Conservation (phyloP, 2,797 vertebrate species). For the Chanos chanos region DNA sequence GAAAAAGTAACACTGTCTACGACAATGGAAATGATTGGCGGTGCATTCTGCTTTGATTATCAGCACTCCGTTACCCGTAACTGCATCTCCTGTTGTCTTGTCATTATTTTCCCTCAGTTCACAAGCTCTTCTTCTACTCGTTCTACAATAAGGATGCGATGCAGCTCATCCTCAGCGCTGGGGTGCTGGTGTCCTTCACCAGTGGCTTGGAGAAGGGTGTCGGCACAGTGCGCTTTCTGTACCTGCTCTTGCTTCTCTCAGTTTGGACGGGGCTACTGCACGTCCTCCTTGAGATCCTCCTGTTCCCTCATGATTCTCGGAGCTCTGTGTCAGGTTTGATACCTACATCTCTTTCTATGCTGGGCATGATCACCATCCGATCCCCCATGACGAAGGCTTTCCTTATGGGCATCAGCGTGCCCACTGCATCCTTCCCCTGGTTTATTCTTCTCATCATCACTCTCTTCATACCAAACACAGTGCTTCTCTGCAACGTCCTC, state of each 20-base stretch:
- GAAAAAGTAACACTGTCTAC: no score
- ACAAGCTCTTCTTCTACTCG: conserved; percentile 50
- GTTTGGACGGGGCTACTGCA: conserved; percentile 37
- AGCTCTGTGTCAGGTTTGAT: conserved; percentile 40
- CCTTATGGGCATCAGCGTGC: conserved; percentile 49
- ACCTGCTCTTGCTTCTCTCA: conserved; percentile 35
- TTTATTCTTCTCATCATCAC: conserved; percentile 38
- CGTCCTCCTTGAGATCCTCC: conserved; percentile 37
- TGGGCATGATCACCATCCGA: conserved; percentile 42
- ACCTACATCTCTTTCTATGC: conserved; percentile 42
- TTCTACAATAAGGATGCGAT: conserved; percentile 42
- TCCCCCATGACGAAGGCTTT: conserved; percentile 41
- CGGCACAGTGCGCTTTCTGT: conserved; percentile 47
- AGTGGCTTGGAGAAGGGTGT: conserved; percentile 45
- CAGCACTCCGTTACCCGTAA: neutral
- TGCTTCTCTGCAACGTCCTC: conserved; percentile 47
- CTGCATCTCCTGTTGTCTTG: neutral
- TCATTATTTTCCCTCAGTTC: conserved; percentile 33
- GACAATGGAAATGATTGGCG: neutral
- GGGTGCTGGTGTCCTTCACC: conserved; percentile 34
- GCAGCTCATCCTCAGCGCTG: conserved; percentile 26
- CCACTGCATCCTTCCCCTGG: conserved; percentile 47
- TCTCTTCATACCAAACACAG: conserved; percentile 40
- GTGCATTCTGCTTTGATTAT: no score
- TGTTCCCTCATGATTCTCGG: conserved; percentile 28